Evolutionary conservation across 1,140 invertebrate genomes (phyloP), one percentile per base, ranked within the genome.

Genomic region (Trissolcus basalis): DNA sequence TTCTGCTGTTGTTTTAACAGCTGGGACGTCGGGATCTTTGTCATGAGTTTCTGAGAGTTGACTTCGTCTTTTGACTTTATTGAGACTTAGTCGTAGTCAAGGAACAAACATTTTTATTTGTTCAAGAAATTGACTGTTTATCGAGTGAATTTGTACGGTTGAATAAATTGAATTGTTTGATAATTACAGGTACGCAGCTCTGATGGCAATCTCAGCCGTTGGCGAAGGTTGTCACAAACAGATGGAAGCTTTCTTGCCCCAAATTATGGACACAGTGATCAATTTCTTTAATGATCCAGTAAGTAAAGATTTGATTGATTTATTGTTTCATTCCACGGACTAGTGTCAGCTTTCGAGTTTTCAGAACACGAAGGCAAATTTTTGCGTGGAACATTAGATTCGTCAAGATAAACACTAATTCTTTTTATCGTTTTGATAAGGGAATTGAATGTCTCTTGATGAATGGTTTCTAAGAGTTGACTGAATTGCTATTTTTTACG

Each of bases 181-280:
- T n/a, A n/a, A n/a, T 74, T 43, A n/a, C 48, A 64, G 54, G 2
- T 96, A 99, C 86, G 98, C 97, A 49, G 98, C 97, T 11, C 91
- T 99, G 13, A 99, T 99, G 97, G 98, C 98, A 4, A 94, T 99
- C 15, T 99, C 98, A 10, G 96, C 97, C 7, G 96, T 98, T 58
- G 98, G 98, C 0, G 98, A 99, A 90, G 98, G 98, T 11, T 99
- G 97, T 82, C 95, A 98, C 83, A 97, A 97, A 86, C 96, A 98
- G 87, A 99, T 99, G 98, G 96, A 98, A 87, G 89, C 92, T 41
- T 93, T 98, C 89, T 90, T 99, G 2, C 92, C 93, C 56, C 93
- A 97, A 87, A 96, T 99, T 54, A 94, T 99, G 85, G 92, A 95
- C 59, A 95, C 94, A 32, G 93, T 99, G 10, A 90, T 98, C 33